Base-by-base conservation (phyloP, 2,797 vertebrate species). In the Acipenser transmontanus region DNA sequence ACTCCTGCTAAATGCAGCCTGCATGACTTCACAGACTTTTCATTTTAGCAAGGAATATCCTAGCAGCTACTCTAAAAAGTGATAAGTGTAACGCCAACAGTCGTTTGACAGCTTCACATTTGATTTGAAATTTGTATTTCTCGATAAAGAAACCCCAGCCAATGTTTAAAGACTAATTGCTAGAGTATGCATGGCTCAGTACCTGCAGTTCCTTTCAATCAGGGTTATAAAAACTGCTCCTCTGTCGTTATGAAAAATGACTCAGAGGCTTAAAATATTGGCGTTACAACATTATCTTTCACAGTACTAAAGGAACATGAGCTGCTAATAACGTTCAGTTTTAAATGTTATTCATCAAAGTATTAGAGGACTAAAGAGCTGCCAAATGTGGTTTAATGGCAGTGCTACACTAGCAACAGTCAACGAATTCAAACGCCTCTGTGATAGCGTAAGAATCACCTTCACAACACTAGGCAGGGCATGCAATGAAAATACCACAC, bases 281-380 rank as follows among this genome's bases (percentile, higher is more conserved):
- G 67, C 74, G 75, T 72, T 81, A 87, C 84, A 83, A 48, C 81
- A 80, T 84, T 82, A 83, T 86, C 84, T 81, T 74, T 73, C 74
- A 59, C 67, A 50, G 47, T 49, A 63, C 51, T 71, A 70, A 66
- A 71, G 66, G 73, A 76, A 74, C 79, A 77, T 77, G 80, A 80
- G 80, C 13, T 76, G 81, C 84, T 84, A 86, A 83, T 88, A 84
- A 78, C 70, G 77, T 80, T 80, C 75, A 70, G 57, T 70, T 64
- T 66, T 62, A 48, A 72, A 62, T 50, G 74, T 80, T 80, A 85
- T 84, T 87, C 85, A 86, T 85, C 76, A 81, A 79, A 76, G 80
- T 77, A 70, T 72, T 70, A 83, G 77, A 84, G 80, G 78, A 34
- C 73, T 78, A 75, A 79, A 75, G 78, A 72, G 76, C 81, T 81